These are phyloP conservation scores for Pachyrhynchus sulphureomaculatus DNA, from an alignment of 1,140 invertebrate species.

Conservation along the genomic window DNA sequence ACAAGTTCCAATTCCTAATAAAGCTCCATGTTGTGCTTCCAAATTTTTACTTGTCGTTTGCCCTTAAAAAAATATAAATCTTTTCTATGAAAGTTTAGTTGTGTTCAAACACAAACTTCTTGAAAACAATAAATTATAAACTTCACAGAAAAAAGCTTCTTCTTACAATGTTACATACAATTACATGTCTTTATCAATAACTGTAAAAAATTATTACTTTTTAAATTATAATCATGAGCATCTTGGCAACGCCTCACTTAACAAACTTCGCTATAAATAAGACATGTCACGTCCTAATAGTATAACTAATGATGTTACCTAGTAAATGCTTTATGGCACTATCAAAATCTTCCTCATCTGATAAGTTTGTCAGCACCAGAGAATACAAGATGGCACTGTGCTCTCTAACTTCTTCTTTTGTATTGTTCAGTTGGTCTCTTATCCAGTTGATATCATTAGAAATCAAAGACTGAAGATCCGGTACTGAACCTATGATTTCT, in stretches of 20 bases:
- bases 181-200: too few species aligned
- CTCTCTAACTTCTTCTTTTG: slow-evolving; percentile 73
- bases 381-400: slow-evolving; percentile 68
- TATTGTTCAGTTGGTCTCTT: slow-evolving; percentile 64
- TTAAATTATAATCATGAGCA: too few species aligned
- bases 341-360: slow-evolving; percentile 57
- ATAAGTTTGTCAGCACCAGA: slow-evolving; percentile 58
- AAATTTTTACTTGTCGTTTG: slow-evolving; percentile 60
- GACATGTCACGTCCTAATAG: too few species aligned
- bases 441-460: slow-evolving; percentile 59
- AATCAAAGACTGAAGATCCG: slow-evolving; percentile 48
- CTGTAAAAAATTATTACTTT: too few species aligned
- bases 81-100: not conserved
- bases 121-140: too few species aligned
- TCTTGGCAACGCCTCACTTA: too few species aligned
- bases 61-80: slow-evolving; percentile 14
- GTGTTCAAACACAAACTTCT: too few species aligned
- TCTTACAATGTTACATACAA: too few species aligned
- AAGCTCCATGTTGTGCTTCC: slow-evolving; percentile 73
- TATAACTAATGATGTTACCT: slow-evolving; percentile 7
- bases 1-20: slow-evolving; percentile 67
- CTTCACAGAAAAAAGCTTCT: too few species aligned
- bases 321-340: slow-evolving; percentile 59
- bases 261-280: too few species aligned
- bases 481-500: slow-evolving; percentile 69